These are phyloP conservation scores for Venustoraphidia nigricollis DNA, from an alignment of 2,888 invertebrate genomes.

Conservation along the genomic window DNA sequence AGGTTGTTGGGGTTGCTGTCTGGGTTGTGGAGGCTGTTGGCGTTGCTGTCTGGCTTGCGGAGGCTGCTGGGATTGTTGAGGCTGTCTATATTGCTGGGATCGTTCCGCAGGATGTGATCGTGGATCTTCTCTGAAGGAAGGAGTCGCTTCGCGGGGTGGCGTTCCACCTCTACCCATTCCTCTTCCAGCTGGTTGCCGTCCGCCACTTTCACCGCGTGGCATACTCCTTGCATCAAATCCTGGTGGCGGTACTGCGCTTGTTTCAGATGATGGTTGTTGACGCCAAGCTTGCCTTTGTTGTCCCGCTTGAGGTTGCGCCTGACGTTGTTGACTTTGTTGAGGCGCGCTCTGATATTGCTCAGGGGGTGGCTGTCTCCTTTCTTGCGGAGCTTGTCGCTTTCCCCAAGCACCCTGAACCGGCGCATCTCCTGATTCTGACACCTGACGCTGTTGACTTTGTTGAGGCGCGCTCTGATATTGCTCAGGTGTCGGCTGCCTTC, in stretches of 20 bases:
- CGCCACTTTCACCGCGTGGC: not conserved
- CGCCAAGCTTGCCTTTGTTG: slow-evolving; percentile 3
- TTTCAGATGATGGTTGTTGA: not conserved
- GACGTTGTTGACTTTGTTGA: not conserved
- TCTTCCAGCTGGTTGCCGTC: slow-evolving; percentile 19
- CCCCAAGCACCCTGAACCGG: not conserved
- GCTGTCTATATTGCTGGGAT: not conserved
- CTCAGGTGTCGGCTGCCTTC: not conserved
- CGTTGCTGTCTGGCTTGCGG: not conserved
- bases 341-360: not conserved
- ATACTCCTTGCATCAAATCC: not conserved
- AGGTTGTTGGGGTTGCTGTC: not conserved
- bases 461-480: too few species aligned
- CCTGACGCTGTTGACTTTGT: not conserved
- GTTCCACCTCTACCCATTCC: slow-evolving; percentile 16
- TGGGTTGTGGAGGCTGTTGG: not conserved
- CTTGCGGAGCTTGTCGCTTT: not conserved
- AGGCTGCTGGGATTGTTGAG: not conserved
- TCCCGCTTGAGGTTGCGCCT: slow-evolving; percentile 1
- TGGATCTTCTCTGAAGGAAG: not conserved
- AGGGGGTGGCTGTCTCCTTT: not conserved
- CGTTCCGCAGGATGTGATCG: not conserved
- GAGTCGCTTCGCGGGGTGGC: not conserved
- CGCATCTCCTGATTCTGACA: too few species aligned
- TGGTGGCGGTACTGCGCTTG: not conserved